These are phyloP conservation scores for Bombus pyrosoma DNA, from an alignment of 1,140 invertebrate species.

Conservation along the genomic window DNA sequence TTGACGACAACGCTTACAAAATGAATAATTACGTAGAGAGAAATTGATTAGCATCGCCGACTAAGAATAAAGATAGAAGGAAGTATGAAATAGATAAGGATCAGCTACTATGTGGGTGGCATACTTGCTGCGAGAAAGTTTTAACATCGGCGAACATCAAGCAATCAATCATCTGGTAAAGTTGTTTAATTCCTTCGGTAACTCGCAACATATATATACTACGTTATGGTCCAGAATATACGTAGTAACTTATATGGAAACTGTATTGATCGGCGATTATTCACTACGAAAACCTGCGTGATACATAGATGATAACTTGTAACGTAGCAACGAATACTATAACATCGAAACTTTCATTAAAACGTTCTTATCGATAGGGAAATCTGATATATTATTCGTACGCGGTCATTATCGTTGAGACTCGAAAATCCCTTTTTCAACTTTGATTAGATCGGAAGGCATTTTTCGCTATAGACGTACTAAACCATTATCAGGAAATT, in stretches of 20 bases:
- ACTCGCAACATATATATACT: conserved; percentile 67
- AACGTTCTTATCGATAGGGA: not conserved
- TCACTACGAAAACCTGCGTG: not conserved
- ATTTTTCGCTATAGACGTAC: conserved; percentile 6
- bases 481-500: conserved; percentile 25
- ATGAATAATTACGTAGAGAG: conserved; percentile 21
- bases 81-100: conserved; percentile 51
- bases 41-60: conserved; percentile 1
- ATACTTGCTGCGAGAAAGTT: conserved; percentile 72
- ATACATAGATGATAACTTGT: conserved; percentile 10
- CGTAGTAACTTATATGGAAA: not conserved
- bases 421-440: not conserved
- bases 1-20: conserved; percentile 27
- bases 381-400: too few relatives aligned
- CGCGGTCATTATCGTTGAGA: not conserved
- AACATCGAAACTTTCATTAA: not conserved
- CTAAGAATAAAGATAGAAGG: conserved; percentile 31
- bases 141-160: conserved; percentile 73
- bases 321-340: not conserved
- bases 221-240: not conserved
- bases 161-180: conserved; percentile 78
- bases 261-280: not conserved
- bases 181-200: conserved; percentile 78
- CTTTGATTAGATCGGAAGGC: not conserved
- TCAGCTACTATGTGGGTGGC: conserved; percentile 68